Evolutionary conservation across 2,113 vertebrate genomes (phyloP).

Genomic region (Odontophorus gujanensis): DNA sequence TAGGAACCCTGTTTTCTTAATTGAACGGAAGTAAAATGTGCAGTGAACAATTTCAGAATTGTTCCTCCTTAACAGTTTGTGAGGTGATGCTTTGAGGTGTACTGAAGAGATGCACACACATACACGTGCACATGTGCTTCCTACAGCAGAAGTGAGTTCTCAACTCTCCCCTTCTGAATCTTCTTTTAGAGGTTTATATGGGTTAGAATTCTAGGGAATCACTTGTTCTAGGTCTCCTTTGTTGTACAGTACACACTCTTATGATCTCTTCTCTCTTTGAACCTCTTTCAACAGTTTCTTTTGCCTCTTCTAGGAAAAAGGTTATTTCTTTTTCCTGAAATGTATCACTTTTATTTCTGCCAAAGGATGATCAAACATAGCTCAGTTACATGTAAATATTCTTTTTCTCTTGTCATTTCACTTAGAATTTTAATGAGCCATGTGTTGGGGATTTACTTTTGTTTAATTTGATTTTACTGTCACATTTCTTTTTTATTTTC

Average conservation of each 20-base stretch:
- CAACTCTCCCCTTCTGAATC: not conserved
- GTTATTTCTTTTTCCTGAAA: not conserved
- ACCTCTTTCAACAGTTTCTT: not conserved
- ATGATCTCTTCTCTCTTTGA: not conserved
- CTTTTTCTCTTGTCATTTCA: not conserved
- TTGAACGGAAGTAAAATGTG: not conserved
- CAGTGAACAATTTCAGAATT: not conserved
- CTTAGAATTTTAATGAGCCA: conserved; percentile 4
- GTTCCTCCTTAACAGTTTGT: not conserved
- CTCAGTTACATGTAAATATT: not conserved
- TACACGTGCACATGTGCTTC: not conserved
- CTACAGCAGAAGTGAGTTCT: not conserved
- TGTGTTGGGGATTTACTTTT: conserved; percentile 28
- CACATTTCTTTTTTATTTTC: conserved; percentile 16
- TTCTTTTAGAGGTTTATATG: not conserved
- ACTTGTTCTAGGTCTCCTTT: not conserved
- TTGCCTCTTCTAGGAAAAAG: not conserved
- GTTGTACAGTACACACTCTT: not conserved
- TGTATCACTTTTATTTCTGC: not conserved
- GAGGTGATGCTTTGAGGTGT: not conserved
- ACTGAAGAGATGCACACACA: not conserved
- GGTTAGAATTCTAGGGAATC: not conserved
- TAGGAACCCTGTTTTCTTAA: not conserved
- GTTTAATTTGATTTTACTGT: conserved; percentile 54
- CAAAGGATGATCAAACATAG: not conserved